Evolutionary conservation across 2,797 vertebrate species (phyloP), one percentile per base, ranked within the genome.

Genomic region (Setipinna tenuifilis): DNA sequence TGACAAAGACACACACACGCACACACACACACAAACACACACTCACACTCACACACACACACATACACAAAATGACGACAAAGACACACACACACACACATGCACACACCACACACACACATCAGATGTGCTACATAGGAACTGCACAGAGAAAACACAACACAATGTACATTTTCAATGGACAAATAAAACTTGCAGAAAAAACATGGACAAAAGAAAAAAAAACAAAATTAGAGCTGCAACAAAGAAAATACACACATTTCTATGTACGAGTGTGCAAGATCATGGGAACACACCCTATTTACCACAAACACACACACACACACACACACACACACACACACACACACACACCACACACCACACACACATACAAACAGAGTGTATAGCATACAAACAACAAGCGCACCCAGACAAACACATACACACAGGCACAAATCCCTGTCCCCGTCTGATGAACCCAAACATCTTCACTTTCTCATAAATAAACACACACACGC

Each of bases 401-500:
- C 7, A 54, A 54, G 2, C 0, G 10, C 28, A 5, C 68, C 31
- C 28, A 35, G 9, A 75, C 2, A 35, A 16, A 35, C 71, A 75
- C 12, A 78, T 19, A 9, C 68, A 71, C 17, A 78, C 31, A 44
- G 6, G 19, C 35, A 44, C 71, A 44, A 31, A 75, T 4, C n/a
- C 21, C n/a, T n/a, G n/a, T n/a, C n/a, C 2, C 21, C 9, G 61
- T 62, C 61, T 62, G 61, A 62, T 62, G 61, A 65, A 31, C 65
- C 25, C 65, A 68, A 28, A 68, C 65, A 68, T 25, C 2, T 31
- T 12, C 65, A 68, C 65, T 28, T 11, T 14, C 65, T 28, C 65
- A 68, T 31, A 68, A 14, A 68, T 25, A 68, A 28, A 31, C 2
- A 68, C 65, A 89, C 87, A 89, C 87, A 89, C 87, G 84, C 87